Conservation (phyloP, 2,113 vertebrate species). For the Crotophaga sulcirostris region DNA sequence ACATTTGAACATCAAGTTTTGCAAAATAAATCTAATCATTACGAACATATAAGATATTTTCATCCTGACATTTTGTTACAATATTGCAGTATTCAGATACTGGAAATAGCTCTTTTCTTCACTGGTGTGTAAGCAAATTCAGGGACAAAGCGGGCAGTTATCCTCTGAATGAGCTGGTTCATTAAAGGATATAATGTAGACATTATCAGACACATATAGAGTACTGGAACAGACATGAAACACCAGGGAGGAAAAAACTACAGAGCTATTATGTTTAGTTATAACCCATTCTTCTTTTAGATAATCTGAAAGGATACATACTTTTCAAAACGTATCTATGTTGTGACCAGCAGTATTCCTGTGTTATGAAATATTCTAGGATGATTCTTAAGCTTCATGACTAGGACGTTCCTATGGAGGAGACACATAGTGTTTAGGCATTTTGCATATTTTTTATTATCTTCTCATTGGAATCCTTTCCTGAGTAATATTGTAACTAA, state of each 20-base stretch:
- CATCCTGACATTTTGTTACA: background rate
- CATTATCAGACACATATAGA: background rate
- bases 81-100: accelerated
- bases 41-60: background rate
- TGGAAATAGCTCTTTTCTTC: background rate
- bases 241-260: background rate
- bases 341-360: background rate
- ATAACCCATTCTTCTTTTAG: background rate
- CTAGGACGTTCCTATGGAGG: background rate
- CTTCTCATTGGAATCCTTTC: background rate
- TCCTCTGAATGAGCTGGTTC: background rate
- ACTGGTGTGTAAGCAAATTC: background rate
- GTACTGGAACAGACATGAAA: background rate
- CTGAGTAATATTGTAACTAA: too few species aligned
- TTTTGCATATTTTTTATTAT: background rate
- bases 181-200: accelerated
- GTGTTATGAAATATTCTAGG: background rate
- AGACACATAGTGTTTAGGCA: background rate
- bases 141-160: background rate
- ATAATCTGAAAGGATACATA: background rate
- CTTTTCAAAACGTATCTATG: background rate
- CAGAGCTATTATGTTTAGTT: background rate
- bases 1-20: background rate
- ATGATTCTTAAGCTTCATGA: background rate
- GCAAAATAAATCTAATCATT: background rate